Evolutionary conservation across 2,888 invertebrate genomes (phyloP), one percentile per base, ranked within the genome.

Genomic region (Fragum fragum): DNA sequence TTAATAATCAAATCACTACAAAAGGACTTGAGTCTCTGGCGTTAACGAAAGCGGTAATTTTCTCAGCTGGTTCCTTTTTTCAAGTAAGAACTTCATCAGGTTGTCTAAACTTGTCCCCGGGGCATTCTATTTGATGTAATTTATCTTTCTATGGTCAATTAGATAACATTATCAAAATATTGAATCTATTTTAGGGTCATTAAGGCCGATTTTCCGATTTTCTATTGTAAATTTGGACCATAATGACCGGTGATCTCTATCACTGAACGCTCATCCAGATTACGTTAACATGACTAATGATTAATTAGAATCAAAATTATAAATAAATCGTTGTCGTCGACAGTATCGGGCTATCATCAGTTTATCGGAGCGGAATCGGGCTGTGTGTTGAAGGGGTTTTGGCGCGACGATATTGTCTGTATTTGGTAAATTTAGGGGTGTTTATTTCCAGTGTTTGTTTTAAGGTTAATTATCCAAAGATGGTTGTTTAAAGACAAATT

Each of bases 141-240:
- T 71, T 76, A 77, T 79, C 79, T 73, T 68, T 52, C 74, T 74
- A 76, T 79, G 72, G 75, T 76, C 73, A 69, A 77, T 76, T 76
- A 59, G 83, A 83, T 83, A 79, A 77, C 76, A 80, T 81, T 79
- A 78, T 75, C 85, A 75, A 68, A 80, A 78, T 82, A 76, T 80
- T 73, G 74, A 66, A 77, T 83, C 85, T 72, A 85, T 83, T 80
- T 78, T 70, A 73, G 82, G 76, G 66, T 78, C 85, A 85, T 85
- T 85, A 85, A 59, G 73, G 68, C 26, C 57, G 82, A 85, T 85
- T 85, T 81, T 75, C 70, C 69, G 78, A 73, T 70, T 75, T 79
- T 66, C 66, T 66, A 74, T 79, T 71, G 74, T 66, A 76, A 77
- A 47, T 66, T 73, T 52, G 21, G 52, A 73, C 73, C 79, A 29